Conservation (phyloP, 2,113 vertebrate species). For the Vidua chalybeata region DNA sequence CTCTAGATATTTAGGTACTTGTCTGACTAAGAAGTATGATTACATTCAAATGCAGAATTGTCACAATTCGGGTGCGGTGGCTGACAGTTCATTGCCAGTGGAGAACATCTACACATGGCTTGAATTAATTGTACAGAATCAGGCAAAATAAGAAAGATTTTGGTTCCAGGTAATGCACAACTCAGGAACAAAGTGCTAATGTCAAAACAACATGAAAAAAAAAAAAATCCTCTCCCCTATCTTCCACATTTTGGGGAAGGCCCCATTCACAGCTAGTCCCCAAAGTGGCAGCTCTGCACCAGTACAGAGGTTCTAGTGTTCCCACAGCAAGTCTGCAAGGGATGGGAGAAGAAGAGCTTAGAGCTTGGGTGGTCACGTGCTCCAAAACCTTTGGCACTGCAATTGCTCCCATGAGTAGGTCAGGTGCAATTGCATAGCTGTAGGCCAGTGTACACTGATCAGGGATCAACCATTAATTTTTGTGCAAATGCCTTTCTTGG, state of each 20-base stretch:
- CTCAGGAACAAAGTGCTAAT: not conserved
- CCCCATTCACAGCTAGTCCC: not conserved
- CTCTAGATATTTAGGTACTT: constrained; percentile 30
- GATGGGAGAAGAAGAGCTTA: not conserved
- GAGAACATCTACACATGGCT: not conserved
- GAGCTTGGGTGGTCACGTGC: not conserved
- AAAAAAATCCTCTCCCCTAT: not conserved
- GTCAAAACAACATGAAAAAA: not conserved
- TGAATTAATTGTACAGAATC: not conserved
- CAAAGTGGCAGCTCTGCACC: not conserved
- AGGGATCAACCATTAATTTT: not conserved
- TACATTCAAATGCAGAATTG: not conserved
- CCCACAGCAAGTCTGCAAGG: not conserved
- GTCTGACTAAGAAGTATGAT: constrained; percentile 36
- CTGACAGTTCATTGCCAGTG: not conserved
- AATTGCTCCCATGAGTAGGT: not conserved
- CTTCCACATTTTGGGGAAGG: not conserved
- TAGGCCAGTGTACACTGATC: not conserved
- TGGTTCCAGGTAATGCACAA: not conserved
- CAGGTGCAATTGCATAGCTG: not conserved
- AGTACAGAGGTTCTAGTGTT: not conserved
- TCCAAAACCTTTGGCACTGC: not conserved
- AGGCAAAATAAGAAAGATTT: constrained; percentile 8
- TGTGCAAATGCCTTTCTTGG: not conserved
- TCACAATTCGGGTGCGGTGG: not conserved